These are phyloP conservation scores for Campoletis raptor DNA, from an alignment of 2,888 invertebrate genomes.

Conservation along the genomic window DNA sequence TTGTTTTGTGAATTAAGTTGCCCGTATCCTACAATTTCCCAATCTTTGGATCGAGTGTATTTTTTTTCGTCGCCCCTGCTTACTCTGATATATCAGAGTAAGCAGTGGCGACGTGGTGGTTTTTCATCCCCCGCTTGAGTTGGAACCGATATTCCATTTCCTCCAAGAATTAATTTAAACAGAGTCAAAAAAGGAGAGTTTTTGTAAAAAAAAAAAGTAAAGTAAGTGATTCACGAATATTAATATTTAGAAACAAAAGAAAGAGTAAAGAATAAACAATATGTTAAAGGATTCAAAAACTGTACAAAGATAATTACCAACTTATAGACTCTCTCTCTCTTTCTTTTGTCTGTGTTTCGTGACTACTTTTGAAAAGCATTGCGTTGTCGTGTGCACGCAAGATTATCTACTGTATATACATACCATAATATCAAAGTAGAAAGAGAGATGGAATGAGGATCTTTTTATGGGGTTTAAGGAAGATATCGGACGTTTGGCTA, in stretches of 20 bases:
- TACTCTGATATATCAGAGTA: too few relatives aligned
- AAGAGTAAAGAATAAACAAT: background rate
- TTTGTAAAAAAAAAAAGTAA: background rate
- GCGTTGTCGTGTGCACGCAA: conserved; percentile 73
- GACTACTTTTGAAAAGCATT: conserved; percentile 26
- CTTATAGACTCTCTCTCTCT: background rate
- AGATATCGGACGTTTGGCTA: conserved; percentile 52
- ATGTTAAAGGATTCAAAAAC: background rate
- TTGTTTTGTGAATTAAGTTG: conserved; percentile 3
- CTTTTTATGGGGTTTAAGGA: conserved; percentile 46
- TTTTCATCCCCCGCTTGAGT: background rate
- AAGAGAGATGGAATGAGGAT: background rate
- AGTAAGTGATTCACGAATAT: background rate
- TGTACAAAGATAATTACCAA: conserved; percentile 3
- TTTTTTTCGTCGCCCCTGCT: too few relatives aligned
- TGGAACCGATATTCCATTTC: conserved; percentile 30
- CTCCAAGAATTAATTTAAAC: conserved; percentile 17
- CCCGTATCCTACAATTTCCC: conserved; percentile 71
- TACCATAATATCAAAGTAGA: background rate
- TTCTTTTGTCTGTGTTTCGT: background rate
- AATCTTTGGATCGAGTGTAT: conserved; percentile 19
- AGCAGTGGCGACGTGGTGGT: too few relatives aligned
- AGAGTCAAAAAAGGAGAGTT: background rate
- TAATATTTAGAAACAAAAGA: background rate
- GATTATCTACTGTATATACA: conserved; percentile 71